Percentiles rank a stretch among this genome's conserved stretches.
Evolutionary conservation across 2,888 invertebrate genomes (phyloP).

Genomic region (Eristalis pertinax): DNA sequence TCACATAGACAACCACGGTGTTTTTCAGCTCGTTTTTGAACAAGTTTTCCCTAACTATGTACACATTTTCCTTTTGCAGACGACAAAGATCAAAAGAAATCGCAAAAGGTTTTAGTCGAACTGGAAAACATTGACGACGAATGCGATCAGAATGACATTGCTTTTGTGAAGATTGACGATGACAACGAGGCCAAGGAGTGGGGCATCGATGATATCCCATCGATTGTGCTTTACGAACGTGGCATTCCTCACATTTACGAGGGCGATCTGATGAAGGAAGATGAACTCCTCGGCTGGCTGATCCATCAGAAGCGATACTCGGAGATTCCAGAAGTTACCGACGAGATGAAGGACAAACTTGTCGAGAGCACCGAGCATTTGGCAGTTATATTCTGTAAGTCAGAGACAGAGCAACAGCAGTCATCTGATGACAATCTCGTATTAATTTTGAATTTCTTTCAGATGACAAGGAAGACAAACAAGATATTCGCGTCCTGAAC

Average conservation of each 20-base stretch:
- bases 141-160: slow-evolving; percentile 94
- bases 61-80: slow-evolving; percentile 83
- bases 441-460: slow-evolving; percentile 26
- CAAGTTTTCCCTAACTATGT: not conserved
- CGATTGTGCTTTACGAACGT: slow-evolving; percentile 89
- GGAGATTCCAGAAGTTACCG: slow-evolving; percentile 95
- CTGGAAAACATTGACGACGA: slow-evolving; percentile 97
- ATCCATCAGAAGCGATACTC: slow-evolving; percentile 94
- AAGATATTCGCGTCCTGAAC: slow-evolving; percentile 92
- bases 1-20: too few species aligned
- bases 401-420: slow-evolving; percentile 82
- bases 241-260: slow-evolving; percentile 89
- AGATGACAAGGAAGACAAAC: slow-evolving; percentile 95
- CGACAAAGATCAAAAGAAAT: slow-evolving; percentile 95
- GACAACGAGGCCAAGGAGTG: slow-evolving; percentile 94
- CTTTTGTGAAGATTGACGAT: slow-evolving; percentile 95
- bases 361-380: slow-evolving; percentile 90
- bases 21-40: too few species aligned
- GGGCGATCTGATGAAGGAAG: slow-evolving; percentile 95
- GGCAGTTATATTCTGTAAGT: slow-evolving; percentile 95
- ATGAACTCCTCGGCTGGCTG: slow-evolving; percentile 94
- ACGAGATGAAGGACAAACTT: slow-evolving; percentile 95
- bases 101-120: slow-evolving; percentile 91
- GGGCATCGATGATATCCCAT: slow-evolving; percentile 91
- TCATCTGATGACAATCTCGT: not conserved